Evolutionary conservation across 2,113 vertebrate species (phyloP).

Genomic region (Vidua chalybeata): DNA sequence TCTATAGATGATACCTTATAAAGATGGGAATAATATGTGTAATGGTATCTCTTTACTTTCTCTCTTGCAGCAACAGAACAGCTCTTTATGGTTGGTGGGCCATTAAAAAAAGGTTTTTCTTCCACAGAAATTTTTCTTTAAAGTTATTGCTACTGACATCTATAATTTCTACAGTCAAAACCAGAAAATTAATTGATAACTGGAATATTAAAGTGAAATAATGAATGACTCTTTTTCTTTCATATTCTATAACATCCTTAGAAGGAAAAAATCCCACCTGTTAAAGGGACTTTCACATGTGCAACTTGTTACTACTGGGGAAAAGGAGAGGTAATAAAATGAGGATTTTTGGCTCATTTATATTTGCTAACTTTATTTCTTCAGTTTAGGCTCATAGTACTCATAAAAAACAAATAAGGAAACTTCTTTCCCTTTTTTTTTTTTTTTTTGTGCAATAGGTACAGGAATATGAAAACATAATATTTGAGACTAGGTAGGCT

Average conservation of each 20-base stretch:
- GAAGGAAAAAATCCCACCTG: background rate
- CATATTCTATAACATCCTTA: background rate
- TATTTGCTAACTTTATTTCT: background rate
- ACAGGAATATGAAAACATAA: background rate
- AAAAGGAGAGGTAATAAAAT: background rate
- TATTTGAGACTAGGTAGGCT: background rate
- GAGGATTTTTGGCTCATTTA: background rate
- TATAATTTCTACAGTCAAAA: background rate
- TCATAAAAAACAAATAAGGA: background rate
- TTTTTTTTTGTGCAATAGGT: background rate
- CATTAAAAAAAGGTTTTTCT: background rate
- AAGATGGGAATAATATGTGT: background rate
- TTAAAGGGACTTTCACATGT: background rate
- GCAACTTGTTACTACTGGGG: background rate
- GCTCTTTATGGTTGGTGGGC: background rate
- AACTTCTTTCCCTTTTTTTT: background rate
- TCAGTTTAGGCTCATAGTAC: background rate
- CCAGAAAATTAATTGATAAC: background rate
- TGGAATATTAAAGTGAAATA: background rate
- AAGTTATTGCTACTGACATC: background rate
- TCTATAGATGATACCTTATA: background rate
- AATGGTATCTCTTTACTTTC: background rate
- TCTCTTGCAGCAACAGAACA: background rate
- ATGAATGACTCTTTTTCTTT: background rate
- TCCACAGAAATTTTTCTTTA: background rate